Conservation (phyloP, 1,140 invertebrate genomes). For the Camponotus floridanus region DNA sequence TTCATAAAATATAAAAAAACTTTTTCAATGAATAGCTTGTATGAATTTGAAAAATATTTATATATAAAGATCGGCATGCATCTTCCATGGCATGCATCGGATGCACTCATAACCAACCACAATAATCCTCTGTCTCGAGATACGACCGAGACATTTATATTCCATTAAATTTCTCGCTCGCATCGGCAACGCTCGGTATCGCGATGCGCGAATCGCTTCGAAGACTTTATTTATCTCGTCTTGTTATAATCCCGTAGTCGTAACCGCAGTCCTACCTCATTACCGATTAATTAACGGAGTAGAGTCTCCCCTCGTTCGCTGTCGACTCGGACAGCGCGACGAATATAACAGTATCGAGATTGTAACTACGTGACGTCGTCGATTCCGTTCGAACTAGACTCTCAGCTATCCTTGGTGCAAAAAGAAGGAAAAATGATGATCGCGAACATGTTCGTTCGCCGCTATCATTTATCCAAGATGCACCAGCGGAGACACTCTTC, state of each 20-base stretch:
- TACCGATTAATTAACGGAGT: conserved; percentile 77
- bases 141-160: conserved; percentile 65
- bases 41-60: conserved; percentile 9
- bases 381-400: conserved; percentile 29
- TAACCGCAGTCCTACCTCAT: conserved; percentile 71
- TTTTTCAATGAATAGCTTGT: background rate
- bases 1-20: background rate
- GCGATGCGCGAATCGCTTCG: background rate
- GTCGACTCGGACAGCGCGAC: conserved; percentile 17
- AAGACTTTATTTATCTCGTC: conserved; percentile 68
- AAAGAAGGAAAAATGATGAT: background rate
- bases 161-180: conserved; percentile 60
- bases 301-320: conserved; percentile 66
- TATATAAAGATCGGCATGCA: background rate
- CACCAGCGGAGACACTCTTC: conserved; percentile 8
- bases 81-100: conserved; percentile 24
- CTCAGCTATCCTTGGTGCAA: conserved; percentile 12
- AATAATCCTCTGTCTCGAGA: background rate
- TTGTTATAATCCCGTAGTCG: conserved; percentile 57
- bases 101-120: background rate
- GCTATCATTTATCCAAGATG: conserved; percentile 16
- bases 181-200: conserved; percentile 15
- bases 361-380: background rate
- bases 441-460: background rate
- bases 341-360: conserved; percentile 62